Evolutionary conservation across 2,888 invertebrate species (phyloP).

Genomic region (Leptopilina myrica): DNA sequence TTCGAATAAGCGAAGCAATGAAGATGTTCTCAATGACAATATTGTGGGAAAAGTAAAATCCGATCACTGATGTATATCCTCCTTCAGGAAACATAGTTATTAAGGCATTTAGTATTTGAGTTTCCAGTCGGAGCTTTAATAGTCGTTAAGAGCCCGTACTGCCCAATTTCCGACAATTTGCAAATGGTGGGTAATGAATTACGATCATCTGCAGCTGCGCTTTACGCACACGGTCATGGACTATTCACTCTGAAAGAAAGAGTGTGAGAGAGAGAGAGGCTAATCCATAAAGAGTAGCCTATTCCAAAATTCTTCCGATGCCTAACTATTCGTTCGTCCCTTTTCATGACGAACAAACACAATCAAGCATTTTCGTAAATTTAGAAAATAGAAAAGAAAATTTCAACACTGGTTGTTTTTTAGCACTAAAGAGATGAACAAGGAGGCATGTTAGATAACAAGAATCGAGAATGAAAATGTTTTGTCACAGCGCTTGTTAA

Average conservation of each 20-base stretch:
- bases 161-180: conserved; percentile 40
- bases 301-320: conserved; percentile 33
- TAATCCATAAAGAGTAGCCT: conserved; percentile 19
- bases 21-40: neutral
- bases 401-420: too few species aligned
- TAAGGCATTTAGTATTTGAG: conserved; percentile 28
- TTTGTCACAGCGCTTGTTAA: conserved; percentile 7
- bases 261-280: neutral
- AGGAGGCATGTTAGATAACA: conserved; percentile 11
- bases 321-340: neutral
- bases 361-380: too few species aligned
- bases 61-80: conserved; percentile 11
- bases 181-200: conserved; percentile 40
- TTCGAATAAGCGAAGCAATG: neutral
- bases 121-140: conserved; percentile 4
- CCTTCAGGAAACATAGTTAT: conserved; percentile 24
- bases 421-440: too few species aligned
- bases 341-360: neutral
- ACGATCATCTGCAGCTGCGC: conserved; percentile 36
- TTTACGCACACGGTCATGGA: conserved; percentile 32
- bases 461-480: conserved; percentile 21
- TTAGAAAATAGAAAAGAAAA: too few species aligned
- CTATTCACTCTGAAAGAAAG: neutral
- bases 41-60: conserved; percentile 8
- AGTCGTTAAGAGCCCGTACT: conserved; percentile 22